Conservation (phyloP, 2,113 vertebrate species). For the Tilapia sparmanii region DNA sequence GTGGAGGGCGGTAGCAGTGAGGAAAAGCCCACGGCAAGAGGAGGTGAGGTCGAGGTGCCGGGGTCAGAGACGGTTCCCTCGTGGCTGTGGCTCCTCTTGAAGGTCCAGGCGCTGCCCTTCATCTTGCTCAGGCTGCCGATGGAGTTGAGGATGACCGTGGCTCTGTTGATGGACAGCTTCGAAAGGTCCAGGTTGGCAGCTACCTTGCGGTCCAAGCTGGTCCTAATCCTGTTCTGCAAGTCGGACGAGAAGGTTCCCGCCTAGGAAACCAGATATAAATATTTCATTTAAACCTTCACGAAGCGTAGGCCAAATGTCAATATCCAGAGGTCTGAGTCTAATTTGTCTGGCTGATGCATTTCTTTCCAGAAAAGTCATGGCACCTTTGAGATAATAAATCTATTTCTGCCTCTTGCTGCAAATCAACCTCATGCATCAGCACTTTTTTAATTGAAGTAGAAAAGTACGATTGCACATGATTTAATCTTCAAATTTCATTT, state of each 20-base stretch:
- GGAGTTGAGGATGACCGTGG: conserved; percentile 87
- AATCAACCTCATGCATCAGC: not conserved
- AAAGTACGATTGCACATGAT: not conserved
- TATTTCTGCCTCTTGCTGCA: not conserved
- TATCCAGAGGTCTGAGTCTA: not conserved
- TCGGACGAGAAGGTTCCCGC: conserved; percentile 72
- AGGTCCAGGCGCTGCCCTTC: conserved; percentile 77
- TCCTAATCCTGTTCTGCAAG: conserved; percentile 67
- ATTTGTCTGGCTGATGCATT: not conserved
- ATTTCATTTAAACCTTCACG: not conserved
- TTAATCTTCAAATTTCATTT: not conserved
- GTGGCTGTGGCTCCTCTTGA: conserved; percentile 61
- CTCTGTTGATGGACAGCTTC: conserved; percentile 71
- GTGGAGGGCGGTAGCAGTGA: conserved; percentile 55
- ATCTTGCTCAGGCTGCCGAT: conserved; percentile 90
- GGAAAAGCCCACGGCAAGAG: not conserved
- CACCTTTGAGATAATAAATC: not conserved
- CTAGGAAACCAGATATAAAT: not conserved
- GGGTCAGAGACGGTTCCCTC: conserved; percentile 39
- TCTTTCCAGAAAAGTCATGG: not conserved
- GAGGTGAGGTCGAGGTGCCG: conserved; percentile 35
- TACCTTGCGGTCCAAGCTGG: conserved; percentile 60
- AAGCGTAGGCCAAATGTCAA: not conserved
- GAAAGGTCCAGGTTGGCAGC: conserved; percentile 61
- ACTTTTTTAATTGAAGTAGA: not conserved